Evolutionary conservation across 2,888 invertebrate species (phyloP), one percentile per base, ranked within the genome.

Genomic region (Griposia aprilina): DNA sequence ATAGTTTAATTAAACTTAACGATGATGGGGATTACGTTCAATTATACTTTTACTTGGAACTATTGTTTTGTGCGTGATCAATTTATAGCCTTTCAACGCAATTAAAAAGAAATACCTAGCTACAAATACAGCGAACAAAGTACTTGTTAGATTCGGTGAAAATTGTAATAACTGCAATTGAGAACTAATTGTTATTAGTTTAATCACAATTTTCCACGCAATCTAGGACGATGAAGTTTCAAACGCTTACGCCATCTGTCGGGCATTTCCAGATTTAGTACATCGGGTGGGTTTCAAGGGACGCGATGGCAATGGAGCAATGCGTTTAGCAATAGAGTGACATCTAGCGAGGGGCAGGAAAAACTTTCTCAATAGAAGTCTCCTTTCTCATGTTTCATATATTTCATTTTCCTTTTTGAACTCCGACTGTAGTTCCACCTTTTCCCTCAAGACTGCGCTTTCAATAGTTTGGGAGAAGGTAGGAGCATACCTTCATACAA

Each of bases 301-400:
- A 15, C 11, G 3, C 4, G 36, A 0, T 1, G 2, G 2, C 13
- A 5, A 30, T 41, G 13, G 15, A 55, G 26, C 26, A 36, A 52
- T 26, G 26, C 7, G 11, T 48, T 59, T n/a, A 3, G 10, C 2
- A 20, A 23, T n/a, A 59, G 1, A 79, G 76, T 15, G 87, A 73
- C 87, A 87, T 88, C 87, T 87, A 84, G 65, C n/a, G 71, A 20
- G 48, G 48, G 71, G 69, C 55, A 13, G 7, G 2, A 15, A 41
- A 74, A 50, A 17, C 13, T 62, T 72, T 17, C 6, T 5, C 23
- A 23, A 6, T n/a, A 26, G 2, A 15, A 55, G 13, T n/a, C 45
- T 50, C 17, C 8, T 26, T 8, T 52, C 1, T 1, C 1, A 23
- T 7, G 13, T 41, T 74, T 41, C 23, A 17, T 1, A 4, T 50